Percentiles rank a stretch among this genome's conserved stretches.
Conservation (phyloP, 1,140 invertebrate species). For the Calephelis nemesis region DNA sequence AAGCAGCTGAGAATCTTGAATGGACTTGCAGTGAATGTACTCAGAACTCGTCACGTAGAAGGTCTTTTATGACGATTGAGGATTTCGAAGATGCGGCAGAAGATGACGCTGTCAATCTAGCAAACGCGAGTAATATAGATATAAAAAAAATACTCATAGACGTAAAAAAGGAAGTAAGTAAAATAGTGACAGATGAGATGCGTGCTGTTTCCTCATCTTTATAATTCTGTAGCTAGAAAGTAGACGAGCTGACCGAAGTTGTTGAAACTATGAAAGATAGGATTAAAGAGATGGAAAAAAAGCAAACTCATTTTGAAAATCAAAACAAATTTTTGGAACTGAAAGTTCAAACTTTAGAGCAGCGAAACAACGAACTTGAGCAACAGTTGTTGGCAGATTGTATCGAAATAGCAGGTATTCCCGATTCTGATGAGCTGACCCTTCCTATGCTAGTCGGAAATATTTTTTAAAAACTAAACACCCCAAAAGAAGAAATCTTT, state of each 20-base stretch:
- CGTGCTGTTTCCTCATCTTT: constrained; percentile 17
- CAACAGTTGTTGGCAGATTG: constrained; percentile 21
- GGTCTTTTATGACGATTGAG: neutral
- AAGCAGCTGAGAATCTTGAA: constrained; percentile 11
- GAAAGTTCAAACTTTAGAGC: constrained; percentile 26
- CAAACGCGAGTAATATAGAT: constrained; percentile 1
- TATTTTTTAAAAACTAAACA: constrained; percentile 21
- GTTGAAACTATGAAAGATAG: constrained; percentile 13
- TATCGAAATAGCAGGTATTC: constrained; percentile 31
- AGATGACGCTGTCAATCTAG: neutral
- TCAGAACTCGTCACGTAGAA: neutral
- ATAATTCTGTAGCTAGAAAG: constrained; percentile 25
- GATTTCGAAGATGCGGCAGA: constrained; percentile 9
- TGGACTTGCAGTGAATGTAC: constrained; percentile 14
- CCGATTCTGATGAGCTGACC: constrained; percentile 15
- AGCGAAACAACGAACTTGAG: constrained; percentile 24
- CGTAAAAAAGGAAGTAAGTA: constrained; percentile 28
- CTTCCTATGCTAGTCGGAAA: constrained; percentile 10
- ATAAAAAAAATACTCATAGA: constrained; percentile 26
- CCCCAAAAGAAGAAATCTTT: constrained; percentile 17
- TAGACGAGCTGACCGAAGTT: constrained; percentile 26
- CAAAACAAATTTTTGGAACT: constrained; percentile 24
- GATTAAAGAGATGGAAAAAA: constrained; percentile 26
- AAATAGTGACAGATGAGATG: constrained; percentile 23
- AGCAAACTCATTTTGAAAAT: constrained; percentile 24